Base-by-base conservation (phyloP, 2,113 vertebrate genomes). In the Xiphophorus maculatus region DNA sequence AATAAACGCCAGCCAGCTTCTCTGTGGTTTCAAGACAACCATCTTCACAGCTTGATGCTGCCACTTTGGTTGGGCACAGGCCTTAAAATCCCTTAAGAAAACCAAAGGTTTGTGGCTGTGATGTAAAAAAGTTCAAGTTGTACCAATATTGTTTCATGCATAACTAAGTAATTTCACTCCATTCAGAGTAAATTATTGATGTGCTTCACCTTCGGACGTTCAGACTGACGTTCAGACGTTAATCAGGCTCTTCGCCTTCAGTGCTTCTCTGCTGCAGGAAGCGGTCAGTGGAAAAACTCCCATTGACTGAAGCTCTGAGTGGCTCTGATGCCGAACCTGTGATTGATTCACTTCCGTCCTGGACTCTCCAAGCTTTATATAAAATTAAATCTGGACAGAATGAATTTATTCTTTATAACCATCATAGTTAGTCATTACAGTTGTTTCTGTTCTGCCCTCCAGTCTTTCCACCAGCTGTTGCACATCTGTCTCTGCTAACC, bases 221-320 rank as follows among this genome's bases (percentile, higher is more conserved):
- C 32, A 63, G 58, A 69, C 54, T n/a, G 66, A 40, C 28, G 33
- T 28, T 27, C 67, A 81, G 69, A 66, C 63, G 32, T 42, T 74
- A 64, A 61, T 66, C 51, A 51, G 13, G 77, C 79, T 60, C 61
- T 42, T 29, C 40, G 29, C 29, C 69, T 48, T 66, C 61, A 79
- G 13, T 66, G 33, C 44, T 75, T 42, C 30, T 76, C 14, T 10
- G 33, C 63, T 85, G 71, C 81, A 76, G 35, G 74, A 75, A 71
- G 75, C 44, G n/a, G 68, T 71, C 71, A 63, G 58, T 81, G 33
- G 11, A 30, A 79, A 28, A 70, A 1, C 33, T 7, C 7, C 7
- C 33, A 87, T 86, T 30, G 78, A 81, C 28, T 17, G 37, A 32
- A 76, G 64, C 82, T 88, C 70, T 79, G 71, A 72, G 85, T 76